These are phyloP conservation scores for Piliocolobus tephrosceles DNA, from an alignment of 2,113 vertebrate genomes.

Conservation along the genomic window DNA sequence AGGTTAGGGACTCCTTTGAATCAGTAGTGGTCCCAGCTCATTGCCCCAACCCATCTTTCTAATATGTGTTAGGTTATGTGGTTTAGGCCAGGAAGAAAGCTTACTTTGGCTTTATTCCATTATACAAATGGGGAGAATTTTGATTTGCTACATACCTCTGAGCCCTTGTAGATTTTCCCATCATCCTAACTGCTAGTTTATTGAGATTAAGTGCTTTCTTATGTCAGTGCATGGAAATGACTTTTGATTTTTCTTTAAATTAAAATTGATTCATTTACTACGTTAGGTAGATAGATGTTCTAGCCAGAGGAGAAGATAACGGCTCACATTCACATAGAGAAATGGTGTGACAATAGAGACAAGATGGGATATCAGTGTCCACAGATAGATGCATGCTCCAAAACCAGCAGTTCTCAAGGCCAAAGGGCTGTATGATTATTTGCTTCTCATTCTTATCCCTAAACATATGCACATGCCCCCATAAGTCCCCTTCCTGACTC, in stretches of 20 bases:
- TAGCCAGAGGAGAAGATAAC: conserved; percentile 75
- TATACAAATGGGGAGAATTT: conserved; percentile 78
- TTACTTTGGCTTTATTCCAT: conserved; percentile 83
- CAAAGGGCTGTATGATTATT: not conserved
- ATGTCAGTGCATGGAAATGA: conserved; percentile 80
- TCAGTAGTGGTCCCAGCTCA: conserved; percentile 74
- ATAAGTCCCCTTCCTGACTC: not conserved
- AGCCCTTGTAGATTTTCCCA: conserved; percentile 76
- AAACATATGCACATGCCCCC: accelerated
- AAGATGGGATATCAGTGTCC: conserved; percentile 53
- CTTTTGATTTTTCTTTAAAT: conserved; percentile 85
- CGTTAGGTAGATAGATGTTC: conserved; percentile 82
- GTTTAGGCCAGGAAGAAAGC: conserved; percentile 76
- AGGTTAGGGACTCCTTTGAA: conserved; percentile 76
- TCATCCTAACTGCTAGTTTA: conserved; percentile 83
- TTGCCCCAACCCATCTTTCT: conserved; percentile 79
- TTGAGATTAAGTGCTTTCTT: conserved; percentile 87
- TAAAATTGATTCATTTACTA: conserved; percentile 85
- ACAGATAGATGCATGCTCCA: not conserved
- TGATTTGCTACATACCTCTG: conserved; percentile 83
- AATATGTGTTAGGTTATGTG: conserved; percentile 70
- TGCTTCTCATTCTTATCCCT: not conserved
- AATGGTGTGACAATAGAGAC: conserved; percentile 9
- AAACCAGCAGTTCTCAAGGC: not conserved
- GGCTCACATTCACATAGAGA: conserved; percentile 26